A percentile compares a stretch with the other conserved stretches of the same genome.
Evolutionary conservation across 1,140 invertebrate species (phyloP).

Genomic region (Solenopsis fugax): DNA sequence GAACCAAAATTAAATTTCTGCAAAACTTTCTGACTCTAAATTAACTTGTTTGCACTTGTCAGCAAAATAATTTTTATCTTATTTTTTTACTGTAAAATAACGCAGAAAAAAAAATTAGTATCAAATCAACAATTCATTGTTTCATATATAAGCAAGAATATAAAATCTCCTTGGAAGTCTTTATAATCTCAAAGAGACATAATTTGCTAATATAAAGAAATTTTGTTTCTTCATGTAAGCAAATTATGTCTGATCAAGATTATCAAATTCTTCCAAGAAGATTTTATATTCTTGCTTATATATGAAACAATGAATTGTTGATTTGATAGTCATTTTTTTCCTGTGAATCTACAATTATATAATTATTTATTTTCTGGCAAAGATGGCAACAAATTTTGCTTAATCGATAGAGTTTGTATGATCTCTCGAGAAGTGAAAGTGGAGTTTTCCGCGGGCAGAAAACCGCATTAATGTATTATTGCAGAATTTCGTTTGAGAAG

Average conservation of each 20-base stretch:
- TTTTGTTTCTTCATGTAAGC: too few relatives aligned
- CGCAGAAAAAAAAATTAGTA: too few relatives aligned
- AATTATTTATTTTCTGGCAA: background rate
- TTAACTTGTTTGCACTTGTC: background rate
- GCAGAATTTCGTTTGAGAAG: constrained; percentile 28
- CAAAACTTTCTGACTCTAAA: background rate
- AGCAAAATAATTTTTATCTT: background rate
- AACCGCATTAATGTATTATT: constrained; percentile 8
- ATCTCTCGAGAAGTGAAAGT: background rate
- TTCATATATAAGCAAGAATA: too few relatives aligned
- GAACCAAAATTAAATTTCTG: background rate
- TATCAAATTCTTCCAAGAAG: too few relatives aligned
- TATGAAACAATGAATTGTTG: too few relatives aligned
- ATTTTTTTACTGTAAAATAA: background rate
- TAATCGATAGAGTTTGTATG: background rate
- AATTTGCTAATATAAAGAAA: too few relatives aligned
- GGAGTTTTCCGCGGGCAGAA: background rate
- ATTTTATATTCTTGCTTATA: too few relatives aligned
- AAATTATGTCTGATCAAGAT: too few relatives aligned
- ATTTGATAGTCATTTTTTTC: too few relatives aligned
- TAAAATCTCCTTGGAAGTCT: too few relatives aligned
- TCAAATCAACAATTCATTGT: too few relatives aligned
- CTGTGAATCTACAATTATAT: background rate
- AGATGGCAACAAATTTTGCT: background rate
- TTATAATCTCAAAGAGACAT: too few relatives aligned